Evolutionary conservation across 53 echinoderm and acorn worm genomes (phyloP).

Genomic region (Henricia sp.): DNA sequence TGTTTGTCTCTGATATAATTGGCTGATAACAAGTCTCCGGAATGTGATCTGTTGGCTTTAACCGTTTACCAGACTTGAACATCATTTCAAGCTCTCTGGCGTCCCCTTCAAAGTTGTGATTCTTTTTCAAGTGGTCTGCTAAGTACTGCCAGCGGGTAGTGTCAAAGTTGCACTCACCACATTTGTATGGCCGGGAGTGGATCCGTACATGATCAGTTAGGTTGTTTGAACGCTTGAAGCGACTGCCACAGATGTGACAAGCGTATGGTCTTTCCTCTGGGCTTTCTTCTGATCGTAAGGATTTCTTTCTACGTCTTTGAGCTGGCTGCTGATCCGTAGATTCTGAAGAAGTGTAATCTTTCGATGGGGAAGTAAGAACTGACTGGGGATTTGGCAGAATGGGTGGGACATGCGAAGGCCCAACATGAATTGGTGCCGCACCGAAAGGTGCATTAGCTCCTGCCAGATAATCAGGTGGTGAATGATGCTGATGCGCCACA

Average conservation of each 20-base stretch:
- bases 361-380: conserved; percentile 24
- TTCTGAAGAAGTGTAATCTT: conserved; percentile 32
- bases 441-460: conserved; percentile 1
- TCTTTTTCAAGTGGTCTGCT: conserved; percentile 90
- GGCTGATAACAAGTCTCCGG: conserved; percentile 86
- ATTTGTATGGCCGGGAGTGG: conserved; percentile 96
- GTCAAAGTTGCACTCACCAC: conserved; percentile 92
- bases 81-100: conserved; percentile 89
- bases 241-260: conserved; percentile 95
- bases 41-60: conserved; percentile 94
- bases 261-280: conserved; percentile 88
- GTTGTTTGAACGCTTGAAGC: conserved; percentile 96
- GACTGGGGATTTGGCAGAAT: conserved; percentile 19
- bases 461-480: conserved; percentile 3
- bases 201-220: conserved; percentile 92
- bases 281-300: conserved; percentile 48
- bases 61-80: conserved; percentile 93
- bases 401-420: conserved; percentile 25
- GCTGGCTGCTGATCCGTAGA: conserved; percentile 16
- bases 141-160: conserved; percentile 98
- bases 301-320: conserved; percentile 26
- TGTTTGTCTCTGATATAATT: conserved; percentile 18
- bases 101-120: conserved; percentile 91
- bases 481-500: conserved; percentile 18
- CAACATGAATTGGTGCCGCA: conserved; percentile 48